Percentiles rank a stretch among this genome's conserved stretches.
These are phyloP conservation scores for Eleutherodactylus coqui DNA, from an alignment of 2,797 vertebrate genomes.

Conservation along the genomic window DNA sequence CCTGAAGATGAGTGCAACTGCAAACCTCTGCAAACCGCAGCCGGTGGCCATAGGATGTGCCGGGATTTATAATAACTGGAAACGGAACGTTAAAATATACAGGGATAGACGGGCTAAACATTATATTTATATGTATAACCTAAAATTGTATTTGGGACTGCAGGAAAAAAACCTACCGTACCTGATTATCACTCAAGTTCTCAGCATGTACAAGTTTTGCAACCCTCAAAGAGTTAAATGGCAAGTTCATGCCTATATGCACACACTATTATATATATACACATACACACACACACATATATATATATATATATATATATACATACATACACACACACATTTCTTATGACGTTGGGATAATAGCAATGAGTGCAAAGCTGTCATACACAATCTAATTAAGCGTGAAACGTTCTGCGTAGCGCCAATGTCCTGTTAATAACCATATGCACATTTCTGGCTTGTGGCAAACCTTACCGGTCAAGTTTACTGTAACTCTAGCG, in stretches of 20 bases:
- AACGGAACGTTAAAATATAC: too few species aligned
- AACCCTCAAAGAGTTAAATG: background rate
- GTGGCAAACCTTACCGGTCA: background rate
- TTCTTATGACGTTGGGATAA: background rate
- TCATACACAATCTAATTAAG: background rate
- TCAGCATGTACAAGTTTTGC: background rate
- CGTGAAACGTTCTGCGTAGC: background rate
- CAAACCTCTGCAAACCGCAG: background rate
- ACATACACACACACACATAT: too few species aligned
- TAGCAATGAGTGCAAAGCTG: background rate
- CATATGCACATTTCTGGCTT: background rate
- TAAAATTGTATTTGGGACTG: too few species aligned
- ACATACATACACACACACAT: background rate
- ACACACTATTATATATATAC: too few species aligned
- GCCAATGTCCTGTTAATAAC: background rate
- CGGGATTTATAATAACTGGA: background rate
- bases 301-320: too few species aligned
- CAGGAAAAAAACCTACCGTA: too few species aligned
- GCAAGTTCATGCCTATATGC: background rate
- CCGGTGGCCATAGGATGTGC: background rate
- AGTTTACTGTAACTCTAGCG: too few species aligned
- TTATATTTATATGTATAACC: too few species aligned
- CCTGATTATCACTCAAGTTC: background rate
- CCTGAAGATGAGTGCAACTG: background rate
- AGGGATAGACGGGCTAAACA: too few species aligned